Conservation (phyloP, 2,888 invertebrate species). For the Apamea crenata region DNA sequence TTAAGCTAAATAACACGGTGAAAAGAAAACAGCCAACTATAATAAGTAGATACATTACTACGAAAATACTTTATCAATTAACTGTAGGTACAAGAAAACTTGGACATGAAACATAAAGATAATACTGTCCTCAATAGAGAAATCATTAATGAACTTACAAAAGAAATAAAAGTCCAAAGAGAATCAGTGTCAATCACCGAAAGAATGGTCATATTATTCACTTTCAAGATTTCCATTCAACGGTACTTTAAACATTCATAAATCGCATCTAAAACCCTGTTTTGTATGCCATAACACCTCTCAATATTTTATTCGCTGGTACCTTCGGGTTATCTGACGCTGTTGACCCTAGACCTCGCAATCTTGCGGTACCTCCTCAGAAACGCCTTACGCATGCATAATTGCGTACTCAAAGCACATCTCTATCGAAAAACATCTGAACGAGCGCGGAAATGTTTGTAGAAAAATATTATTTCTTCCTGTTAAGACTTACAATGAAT, state of each 20-base stretch:
- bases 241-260: constrained; percentile 70
- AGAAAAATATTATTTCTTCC: constrained; percentile 54
- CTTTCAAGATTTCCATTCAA: constrained; percentile 61
- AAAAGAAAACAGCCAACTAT: constrained; percentile 19
- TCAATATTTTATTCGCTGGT: constrained; percentile 79
- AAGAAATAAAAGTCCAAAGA: constrained; percentile 44
- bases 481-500: constrained; percentile 49
- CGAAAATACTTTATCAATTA: constrained; percentile 21
- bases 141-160: constrained; percentile 35
- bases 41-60: not conserved
- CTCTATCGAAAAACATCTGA: constrained; percentile 72
- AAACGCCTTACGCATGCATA: constrained; percentile 83
- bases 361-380: constrained; percentile 78
- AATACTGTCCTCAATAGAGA: constrained; percentile 12
- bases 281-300: constrained; percentile 77
- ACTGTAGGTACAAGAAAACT: constrained; percentile 6
- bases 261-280: constrained; percentile 71
- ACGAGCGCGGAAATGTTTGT: constrained; percentile 57
- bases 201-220: constrained; percentile 54
- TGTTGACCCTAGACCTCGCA: constrained; percentile 83
- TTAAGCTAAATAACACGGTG: constrained; percentile 20
- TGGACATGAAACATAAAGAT: constrained; percentile 18
- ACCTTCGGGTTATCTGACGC: constrained; percentile 79
- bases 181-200: constrained; percentile 48
- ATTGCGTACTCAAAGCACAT: constrained; percentile 74